A percentile compares a stretch with the other conserved stretches of the same genome.
phyloP scores from a whole-genome alignment of 2,888 invertebrate genomes.

The Orthosia cruda region DNA sequence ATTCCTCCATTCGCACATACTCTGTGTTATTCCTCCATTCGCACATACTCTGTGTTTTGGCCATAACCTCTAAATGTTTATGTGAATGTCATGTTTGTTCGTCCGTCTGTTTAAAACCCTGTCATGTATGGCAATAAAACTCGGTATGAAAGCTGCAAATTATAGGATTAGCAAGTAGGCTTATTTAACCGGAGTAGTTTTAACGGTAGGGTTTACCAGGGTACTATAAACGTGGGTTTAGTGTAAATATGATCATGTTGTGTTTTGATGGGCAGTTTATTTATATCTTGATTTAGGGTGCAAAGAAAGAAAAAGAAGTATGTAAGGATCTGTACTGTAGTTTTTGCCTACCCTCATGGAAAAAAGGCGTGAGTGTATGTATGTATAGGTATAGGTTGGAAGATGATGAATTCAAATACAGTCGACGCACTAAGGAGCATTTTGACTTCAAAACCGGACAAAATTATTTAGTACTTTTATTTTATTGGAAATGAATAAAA shows the following conservation, averaged over 20 bases:
- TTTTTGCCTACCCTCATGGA: too few species aligned
- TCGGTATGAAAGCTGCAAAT: slow-evolving; percentile 49
- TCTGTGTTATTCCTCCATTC: slow-evolving; percentile 42
- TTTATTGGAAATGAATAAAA: too few species aligned
- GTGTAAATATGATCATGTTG: slow-evolving; percentile 34
- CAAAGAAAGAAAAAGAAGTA: too few species aligned
- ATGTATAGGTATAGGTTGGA: neutral
- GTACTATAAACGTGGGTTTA: slow-evolving; percentile 38
- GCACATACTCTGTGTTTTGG: slow-evolving; percentile 19
- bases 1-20: slow-evolving; percentile 36
- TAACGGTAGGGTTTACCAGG: slow-evolving; percentile 35
- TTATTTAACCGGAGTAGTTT: slow-evolving; percentile 31
- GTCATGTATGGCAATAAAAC: slow-evolving; percentile 59
- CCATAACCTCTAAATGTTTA: slow-evolving; percentile 56
- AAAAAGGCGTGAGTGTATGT: too few species aligned
- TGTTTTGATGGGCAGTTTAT: slow-evolving; percentile 36
- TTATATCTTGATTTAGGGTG: neutral
- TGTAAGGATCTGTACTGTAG: too few species aligned
- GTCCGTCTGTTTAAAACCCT: slow-evolving; percentile 46
- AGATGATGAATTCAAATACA: too few species aligned
- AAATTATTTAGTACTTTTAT: too few species aligned
- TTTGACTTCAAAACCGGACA: too few species aligned
- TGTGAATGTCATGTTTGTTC: slow-evolving; percentile 49
- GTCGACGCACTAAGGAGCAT: too few species aligned
- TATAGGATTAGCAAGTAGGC: slow-evolving; percentile 42